A percentile compares a stretch with the other conserved stretches of the same genome.
phyloP scores from a whole-genome alignment of 1,140 invertebrate genomes.

The Ceratitis capitata region DNA sequence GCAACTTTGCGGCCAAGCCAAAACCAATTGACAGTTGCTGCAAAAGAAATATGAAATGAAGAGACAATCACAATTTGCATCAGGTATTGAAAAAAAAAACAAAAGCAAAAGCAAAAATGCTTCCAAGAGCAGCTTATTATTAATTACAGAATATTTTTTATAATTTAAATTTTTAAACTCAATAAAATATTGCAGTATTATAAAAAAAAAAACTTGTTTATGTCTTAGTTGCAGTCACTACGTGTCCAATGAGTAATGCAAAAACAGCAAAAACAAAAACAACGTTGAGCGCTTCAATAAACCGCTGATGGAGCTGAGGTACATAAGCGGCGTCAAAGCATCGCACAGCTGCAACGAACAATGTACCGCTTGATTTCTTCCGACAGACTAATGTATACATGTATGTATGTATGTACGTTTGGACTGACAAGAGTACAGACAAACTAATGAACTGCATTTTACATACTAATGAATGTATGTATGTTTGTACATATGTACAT shows the following conservation, averaged over 20 bases:
- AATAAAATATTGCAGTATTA: not conserved
- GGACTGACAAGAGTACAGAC: not conserved
- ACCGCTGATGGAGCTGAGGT: not conserved
- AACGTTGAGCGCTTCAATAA: not conserved
- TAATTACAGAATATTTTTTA: not conserved
- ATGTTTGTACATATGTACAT: too few relatives aligned
- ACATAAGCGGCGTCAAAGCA: not conserved
- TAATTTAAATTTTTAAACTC: not conserved
- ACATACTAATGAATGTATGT: too few relatives aligned
- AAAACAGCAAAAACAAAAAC: too few relatives aligned
- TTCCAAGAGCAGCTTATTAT: not conserved
- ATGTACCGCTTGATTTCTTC: not conserved
- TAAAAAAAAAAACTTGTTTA: constrained; percentile 9
- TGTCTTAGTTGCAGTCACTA: not conserved
- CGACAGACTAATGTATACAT: not conserved
- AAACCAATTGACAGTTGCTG: not conserved
- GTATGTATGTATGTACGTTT: too few relatives aligned
- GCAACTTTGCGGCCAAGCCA: not conserved
- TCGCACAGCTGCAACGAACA: not conserved
- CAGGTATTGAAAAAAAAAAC: not conserved
- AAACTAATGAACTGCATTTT: not conserved
- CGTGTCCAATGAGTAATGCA: not conserved
- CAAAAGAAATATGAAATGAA: too few relatives aligned
- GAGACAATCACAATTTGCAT: not conserved
- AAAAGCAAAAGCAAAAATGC: not conserved